Percentiles rank a stretch among this genome's conserved stretches.
Evolutionary conservation across 2,888 invertebrate genomes (phyloP).

Genomic region (Chouioia cunea): DNA sequence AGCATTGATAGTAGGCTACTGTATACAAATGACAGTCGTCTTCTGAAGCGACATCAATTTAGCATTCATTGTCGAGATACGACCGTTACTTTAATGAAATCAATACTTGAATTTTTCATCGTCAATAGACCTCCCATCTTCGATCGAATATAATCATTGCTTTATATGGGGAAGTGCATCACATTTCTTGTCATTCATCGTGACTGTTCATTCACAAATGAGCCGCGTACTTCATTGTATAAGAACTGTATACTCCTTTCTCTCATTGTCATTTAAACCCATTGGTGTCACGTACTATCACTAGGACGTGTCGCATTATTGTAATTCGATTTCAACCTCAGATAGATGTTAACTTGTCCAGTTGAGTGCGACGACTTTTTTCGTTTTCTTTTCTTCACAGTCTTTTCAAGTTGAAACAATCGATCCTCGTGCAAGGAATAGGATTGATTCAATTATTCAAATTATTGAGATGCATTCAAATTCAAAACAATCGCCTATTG

Average conservation of each 20-base stretch:
- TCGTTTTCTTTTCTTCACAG: neutral
- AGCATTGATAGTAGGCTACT: too few relatives aligned
- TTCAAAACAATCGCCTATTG: too few relatives aligned
- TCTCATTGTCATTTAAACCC: neutral
- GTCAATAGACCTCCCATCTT: neutral
- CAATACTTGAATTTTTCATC: slow-evolving; percentile 5
- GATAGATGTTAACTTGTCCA: slow-evolving; percentile 27
- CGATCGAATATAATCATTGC: neutral
- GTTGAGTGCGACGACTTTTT: slow-evolving; percentile 10
- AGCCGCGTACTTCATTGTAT: slow-evolving; percentile 12
- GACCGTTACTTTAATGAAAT: neutral
- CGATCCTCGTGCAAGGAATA: slow-evolving; percentile 28
- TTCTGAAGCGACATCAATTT: too few relatives aligned
- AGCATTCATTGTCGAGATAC: neutral
- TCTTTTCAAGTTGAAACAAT: neutral
- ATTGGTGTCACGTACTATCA: slow-evolving; percentile 19
- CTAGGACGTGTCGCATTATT: slow-evolving; percentile 37
- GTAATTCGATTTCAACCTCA: slow-evolving; percentile 40
- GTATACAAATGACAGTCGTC: too few relatives aligned
- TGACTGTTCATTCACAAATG: too few relatives aligned
- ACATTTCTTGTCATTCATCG: too few relatives aligned
- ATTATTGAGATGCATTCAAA: slow-evolving; percentile 16
- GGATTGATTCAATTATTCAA: slow-evolving; percentile 7
- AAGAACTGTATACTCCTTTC: too few relatives aligned
- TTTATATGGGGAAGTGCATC: too few relatives aligned